These are phyloP conservation scores for Daphoenositta chrysoptera DNA, from an alignment of 2,113 vertebrate genomes.

Conservation along the genomic window DNA sequence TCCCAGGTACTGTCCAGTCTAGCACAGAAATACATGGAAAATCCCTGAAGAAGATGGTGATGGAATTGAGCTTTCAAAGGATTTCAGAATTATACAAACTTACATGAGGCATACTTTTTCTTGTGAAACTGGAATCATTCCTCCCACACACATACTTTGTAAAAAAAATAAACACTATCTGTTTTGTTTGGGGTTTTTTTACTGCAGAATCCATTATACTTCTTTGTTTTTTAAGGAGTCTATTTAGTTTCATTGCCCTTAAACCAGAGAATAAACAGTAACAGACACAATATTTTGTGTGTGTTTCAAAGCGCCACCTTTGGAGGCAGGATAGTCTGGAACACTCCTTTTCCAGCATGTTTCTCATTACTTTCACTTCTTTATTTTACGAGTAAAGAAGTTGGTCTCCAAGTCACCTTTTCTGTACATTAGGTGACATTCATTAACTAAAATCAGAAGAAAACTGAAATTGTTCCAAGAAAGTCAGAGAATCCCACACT, in stretches of 20 bases:
- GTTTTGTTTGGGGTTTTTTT: neutral
- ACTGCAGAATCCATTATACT: neutral
- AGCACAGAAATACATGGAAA: neutral
- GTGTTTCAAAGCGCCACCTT: neutral
- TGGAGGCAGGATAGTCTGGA: neutral
- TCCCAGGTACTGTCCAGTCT: neutral
- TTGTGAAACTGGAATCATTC: neutral
- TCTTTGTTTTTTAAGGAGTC: neutral
- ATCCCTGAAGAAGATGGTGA: neutral
- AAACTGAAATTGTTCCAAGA: neutral
- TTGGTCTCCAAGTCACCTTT: neutral
- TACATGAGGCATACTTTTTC: neutral
- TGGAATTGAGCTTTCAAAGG: neutral
- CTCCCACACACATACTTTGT: neutral
- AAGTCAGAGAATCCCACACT: neutral
- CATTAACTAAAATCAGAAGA: neutral
- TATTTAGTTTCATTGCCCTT: neutral
- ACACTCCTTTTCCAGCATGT: neutral
- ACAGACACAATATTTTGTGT: neutral
- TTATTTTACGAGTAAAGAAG: neutral
- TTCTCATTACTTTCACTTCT: neutral
- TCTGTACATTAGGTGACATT: neutral
- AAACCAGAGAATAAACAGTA: neutral
- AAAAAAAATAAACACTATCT: neutral
- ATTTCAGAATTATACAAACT: neutral